Evolutionary conservation across 2,113 vertebrate genomes (phyloP).

Genomic region (Callaeas wilsoni): DNA sequence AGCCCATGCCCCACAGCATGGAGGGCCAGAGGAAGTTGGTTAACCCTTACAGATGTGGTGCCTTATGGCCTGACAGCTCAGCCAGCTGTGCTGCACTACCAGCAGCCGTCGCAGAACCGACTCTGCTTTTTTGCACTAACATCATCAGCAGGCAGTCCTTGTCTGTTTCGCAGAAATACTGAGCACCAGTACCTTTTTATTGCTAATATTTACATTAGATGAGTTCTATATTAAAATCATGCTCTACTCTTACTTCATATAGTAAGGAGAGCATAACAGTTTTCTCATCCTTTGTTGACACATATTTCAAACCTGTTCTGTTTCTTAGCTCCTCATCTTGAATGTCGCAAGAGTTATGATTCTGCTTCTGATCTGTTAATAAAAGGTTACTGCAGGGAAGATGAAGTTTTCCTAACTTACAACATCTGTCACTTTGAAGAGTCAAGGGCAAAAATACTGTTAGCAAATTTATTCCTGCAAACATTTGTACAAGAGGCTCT

Average conservation of each 20-base stretch:
- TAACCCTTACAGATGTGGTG: background rate
- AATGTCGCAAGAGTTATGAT: background rate
- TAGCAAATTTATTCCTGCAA: background rate
- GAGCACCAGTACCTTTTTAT: background rate
- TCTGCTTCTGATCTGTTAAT: background rate
- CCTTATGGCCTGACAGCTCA: background rate
- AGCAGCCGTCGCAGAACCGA: background rate
- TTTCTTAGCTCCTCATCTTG: background rate
- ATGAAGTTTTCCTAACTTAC: background rate
- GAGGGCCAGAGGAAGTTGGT: background rate
- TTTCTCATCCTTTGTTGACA: background rate
- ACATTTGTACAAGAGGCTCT: background rate
- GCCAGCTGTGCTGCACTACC: background rate
- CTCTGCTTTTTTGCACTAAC: no score
- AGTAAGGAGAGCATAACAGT: background rate
- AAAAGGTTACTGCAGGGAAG: background rate
- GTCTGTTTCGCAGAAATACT: background rate
- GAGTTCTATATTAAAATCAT: background rate
- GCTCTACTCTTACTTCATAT: background rate
- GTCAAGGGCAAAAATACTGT: background rate
- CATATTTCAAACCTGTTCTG: background rate
- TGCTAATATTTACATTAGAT: background rate
- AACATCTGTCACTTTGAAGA: background rate
- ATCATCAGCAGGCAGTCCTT: background rate
- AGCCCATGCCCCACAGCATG: background rate